Percentiles rank a stretch among this genome's conserved stretches.
Evolutionary conservation across 2,113 vertebrate species (phyloP).

Genomic region (Brevimyrus niger): DNA sequence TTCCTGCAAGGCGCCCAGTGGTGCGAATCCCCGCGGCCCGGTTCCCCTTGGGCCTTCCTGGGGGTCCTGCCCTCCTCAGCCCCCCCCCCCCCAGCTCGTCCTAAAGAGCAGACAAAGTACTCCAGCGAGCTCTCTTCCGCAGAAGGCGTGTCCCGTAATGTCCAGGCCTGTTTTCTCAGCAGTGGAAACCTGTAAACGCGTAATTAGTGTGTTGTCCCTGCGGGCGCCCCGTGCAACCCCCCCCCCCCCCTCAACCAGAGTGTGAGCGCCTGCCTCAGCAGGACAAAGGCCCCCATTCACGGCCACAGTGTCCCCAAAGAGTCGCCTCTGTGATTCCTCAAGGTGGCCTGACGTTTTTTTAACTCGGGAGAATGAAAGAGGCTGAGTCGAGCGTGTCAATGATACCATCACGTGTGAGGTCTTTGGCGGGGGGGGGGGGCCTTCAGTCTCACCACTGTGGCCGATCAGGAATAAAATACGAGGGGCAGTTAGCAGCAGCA

Average conservation of each 20-base stretch:
- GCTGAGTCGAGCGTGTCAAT: slow-evolving; percentile 17
- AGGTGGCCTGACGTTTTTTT: slow-evolving; percentile 49
- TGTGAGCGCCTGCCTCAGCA: background rate
- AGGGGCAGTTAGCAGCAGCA: background rate
- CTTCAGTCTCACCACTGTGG: background rate
- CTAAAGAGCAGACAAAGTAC: background rate
- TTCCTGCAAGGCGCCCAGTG: slow-evolving; percentile 11
- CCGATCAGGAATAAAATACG: background rate
- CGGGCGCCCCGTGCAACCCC: slow-evolving; percentile 31
- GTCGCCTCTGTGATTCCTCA: slow-evolving; percentile 58
- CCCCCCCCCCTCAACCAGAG: background rate
- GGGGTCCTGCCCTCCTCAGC: background rate
- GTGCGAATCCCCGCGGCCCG: background rate
- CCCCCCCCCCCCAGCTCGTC: background rate
- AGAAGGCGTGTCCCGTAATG: slow-evolving; percentile 55
- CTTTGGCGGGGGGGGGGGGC: background rate
- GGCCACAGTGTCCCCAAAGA: slow-evolving; percentile 50
- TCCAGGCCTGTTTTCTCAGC: slow-evolving; percentile 61
- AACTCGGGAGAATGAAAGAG: slow-evolving; percentile 44
- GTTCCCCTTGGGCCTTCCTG: background rate
- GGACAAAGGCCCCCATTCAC: slow-evolving; percentile 59
- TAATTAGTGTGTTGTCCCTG: slow-evolving; percentile 62
- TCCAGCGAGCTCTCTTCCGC: slow-evolving; percentile 31
- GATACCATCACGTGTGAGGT: background rate
- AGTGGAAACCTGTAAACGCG: slow-evolving; percentile 65